Base-by-base conservation (phyloP, 2,113 vertebrate genomes). In the Gorsachius goisagi region DNA sequence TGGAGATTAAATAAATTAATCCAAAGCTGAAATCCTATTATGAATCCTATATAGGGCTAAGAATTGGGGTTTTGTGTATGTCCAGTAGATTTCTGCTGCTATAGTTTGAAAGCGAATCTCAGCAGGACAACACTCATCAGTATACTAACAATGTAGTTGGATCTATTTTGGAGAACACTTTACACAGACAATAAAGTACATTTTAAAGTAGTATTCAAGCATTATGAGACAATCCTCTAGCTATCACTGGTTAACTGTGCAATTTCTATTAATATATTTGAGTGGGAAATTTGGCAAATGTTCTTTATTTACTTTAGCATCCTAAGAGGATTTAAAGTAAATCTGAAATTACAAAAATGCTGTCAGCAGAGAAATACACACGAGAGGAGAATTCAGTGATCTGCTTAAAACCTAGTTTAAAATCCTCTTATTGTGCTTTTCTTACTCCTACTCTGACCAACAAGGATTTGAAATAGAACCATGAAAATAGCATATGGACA, bases 241-340 rank as follows among this genome's bases (percentile, higher is more conserved):
- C 30, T 86, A 73, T n/a, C 60, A 47, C 24, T 62, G 21, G 69
- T 41, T 89, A 87, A 60, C 56, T 35, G 7, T 39, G 18, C 15
- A 84, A 73, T 56, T 94, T 74, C 83, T 91, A 80, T 88, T 75
- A 91, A 91, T 91, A 90, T 21, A 27, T 85, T 86, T 69, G 68
- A 76, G 68, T 66, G 30, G 66, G 69, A 90, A 87, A 89, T 69
- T 66, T 93, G 75, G 52, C 53, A 91, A 85, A 89, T 67, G 24
- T 63, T 94, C 49, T 74, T 88, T 95, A 67, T 89, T 86, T 93
- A 89, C 37, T 80, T 94, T 12, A 76, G 32, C 44, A 68, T 71
- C 32, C 53, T 91, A 97, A 94, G 80, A 89, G 58, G 76, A 97
- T 95, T 95, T 94, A 80, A 95, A 92, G 37, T 92, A 85, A 92